Percentiles rank a stretch among this genome's conserved stretches.
These are phyloP conservation scores for Magallana nippona DNA, from an alignment of 2,888 invertebrate species.

Conservation along the genomic window DNA sequence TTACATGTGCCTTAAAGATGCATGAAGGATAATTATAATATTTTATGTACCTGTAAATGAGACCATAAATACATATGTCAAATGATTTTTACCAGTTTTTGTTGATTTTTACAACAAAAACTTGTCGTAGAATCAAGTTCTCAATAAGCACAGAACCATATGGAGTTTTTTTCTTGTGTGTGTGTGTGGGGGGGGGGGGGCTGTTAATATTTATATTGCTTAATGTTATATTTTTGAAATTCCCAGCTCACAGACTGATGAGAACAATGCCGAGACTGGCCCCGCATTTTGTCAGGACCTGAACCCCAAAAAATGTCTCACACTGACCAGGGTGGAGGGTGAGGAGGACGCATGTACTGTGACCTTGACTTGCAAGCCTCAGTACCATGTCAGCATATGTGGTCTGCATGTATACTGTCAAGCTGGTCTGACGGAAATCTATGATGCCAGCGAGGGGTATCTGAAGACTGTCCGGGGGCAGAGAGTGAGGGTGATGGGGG, in stretches of 20 bases:
- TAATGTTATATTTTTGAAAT: too few species aligned
- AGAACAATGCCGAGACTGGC: neutral
- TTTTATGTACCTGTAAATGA: too few species aligned
- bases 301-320: neutral
- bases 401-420: slow-evolving; percentile 43
- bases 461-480: slow-evolving; percentile 29
- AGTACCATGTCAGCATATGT: slow-evolving; percentile 45
- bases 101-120: too few species aligned
- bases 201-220: too few species aligned
- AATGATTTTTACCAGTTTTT: too few species aligned
- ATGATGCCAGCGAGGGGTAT: slow-evolving; percentile 45
- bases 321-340: slow-evolving; percentile 13
- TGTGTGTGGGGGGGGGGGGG: too few species aligned
- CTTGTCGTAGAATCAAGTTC: too few species aligned
- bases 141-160: too few species aligned
- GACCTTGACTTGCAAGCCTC: slow-evolving; percentile 44
- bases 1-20: too few species aligned
- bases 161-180: too few species aligned
- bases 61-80: too few species aligned
- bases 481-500: neutral
- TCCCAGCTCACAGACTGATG: slow-evolving; percentile 23
- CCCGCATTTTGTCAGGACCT: neutral
- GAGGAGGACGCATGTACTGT: slow-evolving; percentile 29
- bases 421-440: slow-evolving; percentile 37
- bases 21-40: too few species aligned